Evolutionary conservation across 2,888 invertebrate species (phyloP), one percentile per base, ranked within the genome.

Genomic region (Incurvaria masculella): DNA sequence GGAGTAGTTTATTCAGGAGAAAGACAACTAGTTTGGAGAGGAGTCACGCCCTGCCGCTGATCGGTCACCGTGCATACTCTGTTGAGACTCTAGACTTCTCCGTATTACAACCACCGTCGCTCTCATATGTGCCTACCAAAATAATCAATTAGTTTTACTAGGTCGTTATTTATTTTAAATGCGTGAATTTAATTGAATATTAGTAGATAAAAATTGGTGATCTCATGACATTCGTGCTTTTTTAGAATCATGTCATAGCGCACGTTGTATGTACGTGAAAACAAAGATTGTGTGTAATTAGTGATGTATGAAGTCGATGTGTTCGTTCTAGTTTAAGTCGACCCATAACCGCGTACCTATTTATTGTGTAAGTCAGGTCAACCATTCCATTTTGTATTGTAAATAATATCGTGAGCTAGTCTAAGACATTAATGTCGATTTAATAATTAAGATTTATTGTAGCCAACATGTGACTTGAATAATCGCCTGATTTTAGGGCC

Each of bases 341-440:
- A 33, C 14, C 6, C 33, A 11, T 23, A 33, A 33, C 14, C 14
- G 4, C 14, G 33, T 33, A 33, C 33, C 33, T 33, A 33, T 3
- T n/a, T n/a, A n/a, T 14, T 33, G 14, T 33, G 23, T 23, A 23
- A 23, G 8, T 33, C 14, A 33, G 14, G 33, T 33, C 33, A 3
- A 61, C 69, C 70, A 71, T 72, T 73, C 72, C 72, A 64, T 64
- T 65, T 68, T 8, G 11, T n/a, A 69, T 65, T 56, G 61, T 68
- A 66, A n/a, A 63, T 58, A 64, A 69, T 33, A n/a, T 65, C 69
- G 65, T 62, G 64, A 66, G 61, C 75, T 76, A 76, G 76, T 76
- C 75, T 73, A 71, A 59, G 68, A 64, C 33, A n/a, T n/a, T n/a
- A n/a, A n/a, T n/a, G n/a, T n/a, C n/a, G n/a, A n/a, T n/a, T n/a